Evolutionary conservation across 2,113 vertebrate species (phyloP).

Genomic region (Tauraco erythrolophus): DNA sequence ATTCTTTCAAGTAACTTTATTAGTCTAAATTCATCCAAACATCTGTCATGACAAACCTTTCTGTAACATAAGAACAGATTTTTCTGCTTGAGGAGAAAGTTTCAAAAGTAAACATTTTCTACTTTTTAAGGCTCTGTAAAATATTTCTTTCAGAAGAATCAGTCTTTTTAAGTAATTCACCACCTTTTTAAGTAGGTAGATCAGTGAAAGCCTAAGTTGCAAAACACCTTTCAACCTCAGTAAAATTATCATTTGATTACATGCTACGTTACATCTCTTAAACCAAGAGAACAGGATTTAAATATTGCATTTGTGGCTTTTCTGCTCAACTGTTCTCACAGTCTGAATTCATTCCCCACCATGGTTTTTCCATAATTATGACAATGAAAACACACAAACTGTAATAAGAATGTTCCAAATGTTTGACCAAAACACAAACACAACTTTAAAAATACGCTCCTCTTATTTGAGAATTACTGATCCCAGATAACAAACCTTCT

Average conservation of each 20-base stretch:
- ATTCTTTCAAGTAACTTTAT: slow-evolving; percentile 28
- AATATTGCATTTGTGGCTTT: background rate
- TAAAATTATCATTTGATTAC: background rate
- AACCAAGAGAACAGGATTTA: background rate
- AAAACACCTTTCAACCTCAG: background rate
- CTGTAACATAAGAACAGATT: background rate
- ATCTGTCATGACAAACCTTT: background rate
- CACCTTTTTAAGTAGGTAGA: background rate
- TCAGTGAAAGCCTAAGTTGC: background rate
- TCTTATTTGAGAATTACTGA: background rate
- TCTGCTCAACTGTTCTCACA: background rate
- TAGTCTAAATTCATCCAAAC: background rate
- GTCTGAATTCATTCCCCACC: background rate
- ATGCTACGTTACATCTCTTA: background rate
- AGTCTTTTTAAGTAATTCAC: background rate
- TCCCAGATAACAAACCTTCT: background rate
- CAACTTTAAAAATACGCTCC: background rate
- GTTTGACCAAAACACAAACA: background rate
- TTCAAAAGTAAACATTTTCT: background rate
- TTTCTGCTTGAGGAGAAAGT: background rate
- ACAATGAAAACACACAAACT: background rate
- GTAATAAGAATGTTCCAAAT: background rate
- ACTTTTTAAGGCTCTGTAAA: background rate
- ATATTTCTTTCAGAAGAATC: background rate
- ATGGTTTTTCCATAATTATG: background rate